Evolutionary conservation across 2,888 invertebrate species (phyloP).

Genomic region (Calameuta idolon): DNA sequence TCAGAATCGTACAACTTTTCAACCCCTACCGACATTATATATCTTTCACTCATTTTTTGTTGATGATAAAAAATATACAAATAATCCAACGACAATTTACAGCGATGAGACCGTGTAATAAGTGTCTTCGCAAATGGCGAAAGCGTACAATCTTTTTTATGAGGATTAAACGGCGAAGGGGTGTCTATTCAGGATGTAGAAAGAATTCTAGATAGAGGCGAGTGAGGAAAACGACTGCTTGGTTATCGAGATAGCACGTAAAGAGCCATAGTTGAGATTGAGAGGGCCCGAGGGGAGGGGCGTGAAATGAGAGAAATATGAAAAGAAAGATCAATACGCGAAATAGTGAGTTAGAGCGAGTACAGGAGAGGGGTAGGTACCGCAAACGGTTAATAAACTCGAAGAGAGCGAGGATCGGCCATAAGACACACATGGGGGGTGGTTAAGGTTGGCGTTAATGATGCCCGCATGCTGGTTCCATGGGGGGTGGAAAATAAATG

Average conservation of each 20-base stretch:
- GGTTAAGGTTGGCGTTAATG: slow-evolving; percentile 62
- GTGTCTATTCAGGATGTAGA: not conserved
- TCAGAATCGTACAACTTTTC: not conserved
- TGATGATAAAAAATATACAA: not conserved
- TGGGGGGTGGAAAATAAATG: slow-evolving; percentile 53
- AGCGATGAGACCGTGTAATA: not conserved
- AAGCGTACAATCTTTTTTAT: not conserved
- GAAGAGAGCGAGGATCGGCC: slow-evolving; percentile 41
- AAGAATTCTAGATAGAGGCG: not conserved
- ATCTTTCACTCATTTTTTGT: not conserved
- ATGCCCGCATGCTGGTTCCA: slow-evolving; percentile 53
- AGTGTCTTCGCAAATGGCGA: not conserved
- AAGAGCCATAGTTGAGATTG: not conserved
- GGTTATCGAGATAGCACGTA: not conserved
- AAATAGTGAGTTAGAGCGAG: slow-evolving; percentile 2
- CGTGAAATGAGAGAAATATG: not conserved
- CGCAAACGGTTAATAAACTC: slow-evolving; percentile 24
- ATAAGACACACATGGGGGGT: slow-evolving; percentile 51
- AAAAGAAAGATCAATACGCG: not conserved
- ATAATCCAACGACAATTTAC: not conserved
- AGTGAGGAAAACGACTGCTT: not conserved
- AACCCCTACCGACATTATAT: not conserved
- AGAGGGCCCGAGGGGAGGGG: no score
- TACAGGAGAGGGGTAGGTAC: not conserved
- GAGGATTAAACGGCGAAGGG: not conserved